phyloP scores from a whole-genome alignment of 2,113 vertebrate genomes.

The Clarias gariepinus region DNA sequence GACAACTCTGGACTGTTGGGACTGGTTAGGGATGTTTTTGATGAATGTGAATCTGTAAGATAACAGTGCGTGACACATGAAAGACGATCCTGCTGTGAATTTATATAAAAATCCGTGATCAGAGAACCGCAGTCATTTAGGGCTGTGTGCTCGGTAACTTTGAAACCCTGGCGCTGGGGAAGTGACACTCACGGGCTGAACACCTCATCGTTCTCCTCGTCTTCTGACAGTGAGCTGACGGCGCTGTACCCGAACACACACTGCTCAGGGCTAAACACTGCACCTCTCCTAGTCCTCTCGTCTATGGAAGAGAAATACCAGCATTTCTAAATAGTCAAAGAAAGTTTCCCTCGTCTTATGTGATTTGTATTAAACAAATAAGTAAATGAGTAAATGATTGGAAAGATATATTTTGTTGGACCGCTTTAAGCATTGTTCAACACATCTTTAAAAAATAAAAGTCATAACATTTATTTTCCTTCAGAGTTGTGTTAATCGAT shows the following conservation, averaged over 20 bases:
- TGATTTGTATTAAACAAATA: too few relatives aligned
- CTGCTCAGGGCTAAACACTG: conserved; percentile 71
- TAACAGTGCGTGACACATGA: not conserved
- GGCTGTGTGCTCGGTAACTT: too few relatives aligned
- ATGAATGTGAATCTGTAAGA: conserved; percentile 67
- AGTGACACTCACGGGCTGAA: conserved; percentile 71
- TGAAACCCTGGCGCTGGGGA: not conserved
- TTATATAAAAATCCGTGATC: too few relatives aligned
- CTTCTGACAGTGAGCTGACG: conserved; percentile 63
- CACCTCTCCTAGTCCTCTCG: conserved; percentile 23
- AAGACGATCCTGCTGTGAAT: not conserved
- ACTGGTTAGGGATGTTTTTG: conserved; percentile 64
- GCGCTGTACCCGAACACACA: conserved; percentile 70
- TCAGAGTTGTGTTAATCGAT: too few relatives aligned
- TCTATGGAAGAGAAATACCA: conserved; percentile 3
- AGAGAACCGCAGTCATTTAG: too few relatives aligned
- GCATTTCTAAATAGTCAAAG: too few relatives aligned
- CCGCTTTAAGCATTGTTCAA: too few relatives aligned
- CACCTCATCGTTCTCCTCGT: conserved; percentile 65
- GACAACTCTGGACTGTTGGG: conserved; percentile 51
- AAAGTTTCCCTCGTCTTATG: too few relatives aligned
- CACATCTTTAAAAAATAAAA: too few relatives aligned
- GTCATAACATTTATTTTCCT: too few relatives aligned
- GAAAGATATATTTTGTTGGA: too few relatives aligned
- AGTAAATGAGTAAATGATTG: too few relatives aligned